These are phyloP conservation scores for Peromyscus nudipes DNA, from an alignment of 2,797 vertebrate genomes.

Conservation along the genomic window DNA sequence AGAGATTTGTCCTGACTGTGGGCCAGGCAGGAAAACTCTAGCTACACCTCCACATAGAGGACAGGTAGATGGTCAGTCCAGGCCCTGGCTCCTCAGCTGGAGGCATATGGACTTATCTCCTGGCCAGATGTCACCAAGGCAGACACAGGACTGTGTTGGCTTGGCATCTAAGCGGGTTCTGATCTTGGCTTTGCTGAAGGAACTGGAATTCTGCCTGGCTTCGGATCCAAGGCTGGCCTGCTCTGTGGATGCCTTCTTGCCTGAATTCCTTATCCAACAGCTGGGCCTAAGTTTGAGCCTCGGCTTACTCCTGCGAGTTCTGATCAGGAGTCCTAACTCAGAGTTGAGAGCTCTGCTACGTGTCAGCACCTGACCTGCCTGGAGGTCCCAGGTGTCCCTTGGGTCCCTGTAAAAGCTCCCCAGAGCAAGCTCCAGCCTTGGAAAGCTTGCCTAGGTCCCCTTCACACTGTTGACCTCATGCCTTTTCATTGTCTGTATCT, in stretches of 20 bases:
- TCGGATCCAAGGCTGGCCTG: slow-evolving; percentile 35
- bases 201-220: slow-evolving; percentile 54
- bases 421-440: not conserved
- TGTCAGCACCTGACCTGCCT: not conserved
- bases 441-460: not conserved
- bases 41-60: not conserved
- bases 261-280: slow-evolving; percentile 50
- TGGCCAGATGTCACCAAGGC: not conserved
- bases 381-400: not conserved
- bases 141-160: not conserved
- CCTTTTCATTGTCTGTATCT: not conserved
- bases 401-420: not conserved
- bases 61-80: not conserved
- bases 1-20: too few relatives aligned
- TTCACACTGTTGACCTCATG: not conserved
- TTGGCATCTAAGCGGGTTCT: slow-evolving; percentile 40
- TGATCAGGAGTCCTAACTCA: not conserved
- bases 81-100: not conserved
- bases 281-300: not conserved
- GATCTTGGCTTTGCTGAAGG: slow-evolving; percentile 41
- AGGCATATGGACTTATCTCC: not conserved
- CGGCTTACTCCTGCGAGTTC: slow-evolving; percentile 8
- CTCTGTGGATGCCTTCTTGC: slow-evolving; percentile 56
- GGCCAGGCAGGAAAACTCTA: too few relatives aligned
- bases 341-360: too few relatives aligned